Evolutionary conservation across 2,113 vertebrate species (phyloP).

Genomic region (Morone chrysops): DNA sequence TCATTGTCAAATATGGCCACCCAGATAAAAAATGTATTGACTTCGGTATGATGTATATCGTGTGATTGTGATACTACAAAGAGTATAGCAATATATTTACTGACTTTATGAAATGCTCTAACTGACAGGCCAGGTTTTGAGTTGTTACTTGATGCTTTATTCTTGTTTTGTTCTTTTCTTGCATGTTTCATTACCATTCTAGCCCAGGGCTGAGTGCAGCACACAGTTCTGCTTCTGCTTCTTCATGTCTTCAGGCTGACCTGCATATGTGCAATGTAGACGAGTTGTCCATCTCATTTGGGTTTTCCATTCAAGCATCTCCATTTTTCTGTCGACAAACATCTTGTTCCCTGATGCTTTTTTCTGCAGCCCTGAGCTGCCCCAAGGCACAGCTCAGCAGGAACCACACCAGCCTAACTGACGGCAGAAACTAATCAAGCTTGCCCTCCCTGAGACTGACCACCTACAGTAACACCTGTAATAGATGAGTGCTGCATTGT

Average conservation of each 20-base stretch:
- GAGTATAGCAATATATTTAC: background rate
- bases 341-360: slow-evolving; percentile 35
- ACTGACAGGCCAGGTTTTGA: background rate
- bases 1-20: slow-evolving; percentile 28
- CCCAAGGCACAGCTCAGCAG: slow-evolving; percentile 37
- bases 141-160: background rate
- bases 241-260: slow-evolving; percentile 16
- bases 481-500: background rate
- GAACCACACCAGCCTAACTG: slow-evolving; percentile 17
- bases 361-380: slow-evolving; percentile 29
- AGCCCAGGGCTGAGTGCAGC: background rate
- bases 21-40: background rate
- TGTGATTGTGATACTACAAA: background rate
- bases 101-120: background rate
- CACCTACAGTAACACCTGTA: background rate
- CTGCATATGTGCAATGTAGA: slow-evolving; percentile 24
- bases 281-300: slow-evolving; percentile 1
- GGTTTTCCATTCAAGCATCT: background rate
- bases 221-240: background rate
- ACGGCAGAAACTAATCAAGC: background rate
- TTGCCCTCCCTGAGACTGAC: slow-evolving; percentile 1
- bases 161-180: background rate
- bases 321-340: slow-evolving; percentile 28
- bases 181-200: background rate
- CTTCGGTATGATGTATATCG: background rate